phyloP scores from a whole-genome alignment of 2,888 invertebrate genomes.

The Luperina testacea region DNA sequence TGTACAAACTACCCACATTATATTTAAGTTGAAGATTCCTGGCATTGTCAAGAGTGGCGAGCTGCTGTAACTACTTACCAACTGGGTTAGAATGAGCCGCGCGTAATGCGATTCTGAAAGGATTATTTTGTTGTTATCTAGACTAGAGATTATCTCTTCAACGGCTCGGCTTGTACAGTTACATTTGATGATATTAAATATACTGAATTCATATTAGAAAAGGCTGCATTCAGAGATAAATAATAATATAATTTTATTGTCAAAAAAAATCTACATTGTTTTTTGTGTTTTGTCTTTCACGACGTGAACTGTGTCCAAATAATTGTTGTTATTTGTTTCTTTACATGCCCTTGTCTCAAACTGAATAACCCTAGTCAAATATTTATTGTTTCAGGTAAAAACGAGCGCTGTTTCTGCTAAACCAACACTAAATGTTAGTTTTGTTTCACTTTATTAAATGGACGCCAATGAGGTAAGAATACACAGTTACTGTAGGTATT shows the following conservation, averaged over 20 bases:
- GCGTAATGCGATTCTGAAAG: conserved; percentile 53
- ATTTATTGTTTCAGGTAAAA: conserved; percentile 63
- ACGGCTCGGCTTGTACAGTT: background rate
- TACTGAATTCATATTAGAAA: background rate
- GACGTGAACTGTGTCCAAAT: background rate
- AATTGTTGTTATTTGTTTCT: background rate
- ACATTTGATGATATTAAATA: background rate
- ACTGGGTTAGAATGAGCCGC: conserved; percentile 54
- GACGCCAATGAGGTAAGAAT: conserved; percentile 41
- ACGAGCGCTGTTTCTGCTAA: conserved; percentile 1
- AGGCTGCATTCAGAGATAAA: background rate
- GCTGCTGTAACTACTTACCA: conserved; percentile 58
- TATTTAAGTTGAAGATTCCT: conserved; percentile 71
- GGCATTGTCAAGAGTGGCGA: conserved; percentile 51
- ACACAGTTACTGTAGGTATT: conserved; percentile 6
- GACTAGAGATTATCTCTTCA: conserved; percentile 41
- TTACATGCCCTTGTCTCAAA: background rate
- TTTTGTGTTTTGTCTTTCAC: background rate
- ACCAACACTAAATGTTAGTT: conserved; percentile 28
- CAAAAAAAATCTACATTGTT: background rate
- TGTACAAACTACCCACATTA: conserved; percentile 73
- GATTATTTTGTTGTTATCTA: conserved; percentile 43
- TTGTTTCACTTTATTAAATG: conserved; percentile 1
- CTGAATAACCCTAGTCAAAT: conserved; percentile 8
- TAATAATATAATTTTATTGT: background rate